Percentiles rank a stretch among this genome's conserved stretches.
These are phyloP conservation scores for Ammospiza nelsoni DNA, from an alignment of 2,113 vertebrate genomes.

Conservation along the genomic window DNA sequence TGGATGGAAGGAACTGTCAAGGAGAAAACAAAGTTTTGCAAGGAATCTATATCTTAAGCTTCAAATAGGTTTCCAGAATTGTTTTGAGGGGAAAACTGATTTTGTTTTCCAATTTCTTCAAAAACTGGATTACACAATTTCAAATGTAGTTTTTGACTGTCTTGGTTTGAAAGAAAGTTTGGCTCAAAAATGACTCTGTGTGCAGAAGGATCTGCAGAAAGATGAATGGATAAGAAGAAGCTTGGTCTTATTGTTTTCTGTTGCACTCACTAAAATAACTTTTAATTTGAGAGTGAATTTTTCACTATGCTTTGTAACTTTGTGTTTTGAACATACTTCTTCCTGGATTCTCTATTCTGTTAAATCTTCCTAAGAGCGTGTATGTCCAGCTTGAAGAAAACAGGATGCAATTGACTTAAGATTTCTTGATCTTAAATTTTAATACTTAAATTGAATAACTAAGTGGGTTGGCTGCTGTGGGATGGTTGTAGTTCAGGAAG, in stretches of 20 bases:
- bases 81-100: not conserved
- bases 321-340: not conserved
- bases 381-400: not conserved
- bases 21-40: not conserved
- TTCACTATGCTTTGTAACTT: not conserved
- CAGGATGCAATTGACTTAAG: not conserved
- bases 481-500: not conserved
- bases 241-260: not conserved
- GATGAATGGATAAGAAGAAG: not conserved
- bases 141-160: not conserved
- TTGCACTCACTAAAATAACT: not conserved
- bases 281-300: not conserved
- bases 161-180: not conserved
- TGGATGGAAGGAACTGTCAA: not conserved
- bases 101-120: not conserved
- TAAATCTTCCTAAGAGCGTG: not conserved
- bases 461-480: not conserved
- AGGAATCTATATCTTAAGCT: not conserved
- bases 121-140: constrained; percentile 20
- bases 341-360: not conserved
- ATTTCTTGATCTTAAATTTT: constrained; percentile 7
- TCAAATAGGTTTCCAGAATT: not conserved
- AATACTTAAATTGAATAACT: not conserved
- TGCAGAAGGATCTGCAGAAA: constrained; percentile 11
- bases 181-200: not conserved